Evolutionary conservation across 1,140 invertebrate genomes (phyloP).

Genomic region (honey bee (Apis mellifera)): DNA sequence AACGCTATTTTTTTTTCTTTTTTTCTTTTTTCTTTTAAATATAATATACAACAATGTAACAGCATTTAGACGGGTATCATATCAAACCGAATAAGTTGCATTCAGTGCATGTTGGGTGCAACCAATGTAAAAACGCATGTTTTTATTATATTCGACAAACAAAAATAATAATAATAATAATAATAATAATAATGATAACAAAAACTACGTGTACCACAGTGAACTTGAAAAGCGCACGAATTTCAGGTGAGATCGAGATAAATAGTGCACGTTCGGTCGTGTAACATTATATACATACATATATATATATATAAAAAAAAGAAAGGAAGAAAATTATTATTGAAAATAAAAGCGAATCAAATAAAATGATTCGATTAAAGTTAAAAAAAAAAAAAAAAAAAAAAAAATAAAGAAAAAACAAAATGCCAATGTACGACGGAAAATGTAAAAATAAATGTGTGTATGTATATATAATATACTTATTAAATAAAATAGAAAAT

Average conservation of each 20-base stretch:
- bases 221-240: conserved; percentile 7
- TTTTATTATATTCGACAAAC: conserved; percentile 4
- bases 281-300: neutral
- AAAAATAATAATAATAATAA: neutral
- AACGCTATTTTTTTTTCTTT: neutral
- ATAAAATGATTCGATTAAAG: neutral
- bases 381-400: conserved; percentile 2
- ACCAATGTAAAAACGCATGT: conserved; percentile 3
- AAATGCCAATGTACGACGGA: conserved; percentile 11
- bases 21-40: neutral
- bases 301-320: neutral
- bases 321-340: neutral
- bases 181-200: conserved; percentile 6
- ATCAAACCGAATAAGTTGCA: conserved; percentile 21
- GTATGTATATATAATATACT: neutral
- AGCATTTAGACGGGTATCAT: neutral
- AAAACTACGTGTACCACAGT: neutral
- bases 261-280: neutral
- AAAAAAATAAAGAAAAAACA: conserved; percentile 1
- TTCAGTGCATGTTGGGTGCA: conserved; percentile 13
- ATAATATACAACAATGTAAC: conserved; percentile 14
- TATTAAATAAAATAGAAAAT: neutral
- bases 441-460: neutral
- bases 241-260: conserved; percentile 14
- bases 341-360: neutral